phyloP scores from a whole-genome alignment of 2,888 invertebrate genomes.

The Aphidoletes aphidimyza region DNA sequence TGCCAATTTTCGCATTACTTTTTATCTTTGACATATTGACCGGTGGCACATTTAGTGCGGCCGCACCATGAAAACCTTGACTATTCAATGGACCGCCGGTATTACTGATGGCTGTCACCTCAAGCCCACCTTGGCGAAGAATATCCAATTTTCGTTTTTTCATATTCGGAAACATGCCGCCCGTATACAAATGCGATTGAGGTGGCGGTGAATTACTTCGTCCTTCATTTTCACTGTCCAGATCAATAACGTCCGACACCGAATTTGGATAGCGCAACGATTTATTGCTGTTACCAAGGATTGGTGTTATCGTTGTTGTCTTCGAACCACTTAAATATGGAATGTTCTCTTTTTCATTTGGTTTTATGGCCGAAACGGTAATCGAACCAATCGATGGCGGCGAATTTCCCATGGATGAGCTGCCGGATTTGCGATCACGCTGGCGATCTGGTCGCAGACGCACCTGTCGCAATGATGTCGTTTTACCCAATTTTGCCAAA shows the following conservation, averaged over 20 bases:
- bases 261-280: not conserved
- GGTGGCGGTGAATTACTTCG: not conserved
- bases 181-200: not conserved
- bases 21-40: not conserved
- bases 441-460: constrained; percentile 56
- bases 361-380: not conserved
- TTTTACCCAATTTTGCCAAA: constrained; percentile 44
- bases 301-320: constrained; percentile 57
- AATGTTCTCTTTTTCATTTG: constrained; percentile 59
- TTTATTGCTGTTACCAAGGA: constrained; percentile 55
- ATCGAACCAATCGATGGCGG: constrained; percentile 1
- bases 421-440: not conserved
- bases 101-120: constrained; percentile 74
- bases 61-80: constrained; percentile 10
- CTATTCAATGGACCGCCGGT: constrained; percentile 55
- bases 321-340: constrained; percentile 58
- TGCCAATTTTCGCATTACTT: constrained; percentile 17
- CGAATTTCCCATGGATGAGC: not conserved
- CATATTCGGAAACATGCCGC: constrained; percentile 64
- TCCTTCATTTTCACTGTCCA: constrained; percentile 58
- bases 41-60: not conserved
- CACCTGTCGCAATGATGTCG: constrained; percentile 56
- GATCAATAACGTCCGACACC: constrained; percentile 58
- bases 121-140: constrained; percentile 78
- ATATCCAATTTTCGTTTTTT: constrained; percentile 80